Percentiles rank a stretch among this genome's conserved stretches.
Evolutionary conservation across 2,113 vertebrate species (phyloP).

Genomic region (Burhinus bistriatus): DNA sequence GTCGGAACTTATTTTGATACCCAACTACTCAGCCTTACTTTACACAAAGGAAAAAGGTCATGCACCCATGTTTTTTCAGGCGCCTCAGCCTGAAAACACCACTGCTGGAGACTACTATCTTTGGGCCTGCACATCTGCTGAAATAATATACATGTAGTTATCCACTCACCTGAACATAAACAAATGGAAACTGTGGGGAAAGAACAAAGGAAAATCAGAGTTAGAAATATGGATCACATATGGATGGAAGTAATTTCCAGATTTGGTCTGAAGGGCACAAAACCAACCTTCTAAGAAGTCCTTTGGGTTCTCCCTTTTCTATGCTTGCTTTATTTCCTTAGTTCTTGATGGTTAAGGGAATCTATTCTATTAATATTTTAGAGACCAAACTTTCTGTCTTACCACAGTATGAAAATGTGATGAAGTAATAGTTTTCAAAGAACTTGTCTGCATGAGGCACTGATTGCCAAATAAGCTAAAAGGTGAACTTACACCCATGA

Average conservation of each 20-base stretch:
- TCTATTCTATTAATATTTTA: neutral
- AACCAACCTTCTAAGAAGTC: neutral
- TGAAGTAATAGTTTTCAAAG: neutral
- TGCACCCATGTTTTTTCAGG: accelerated
- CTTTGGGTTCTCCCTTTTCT: neutral
- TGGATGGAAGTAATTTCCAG: neutral
- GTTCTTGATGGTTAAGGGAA: neutral
- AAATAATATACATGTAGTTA: neutral
- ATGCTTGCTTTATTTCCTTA: neutral
- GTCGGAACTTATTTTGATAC: neutral
- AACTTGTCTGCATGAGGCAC: neutral
- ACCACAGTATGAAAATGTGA: neutral
- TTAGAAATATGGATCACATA: neutral
- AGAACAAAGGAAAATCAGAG: neutral
- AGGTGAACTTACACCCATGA: neutral
- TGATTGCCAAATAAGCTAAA: neutral
- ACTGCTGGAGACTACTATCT: neutral
- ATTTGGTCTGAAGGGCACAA: neutral
- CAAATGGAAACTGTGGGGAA: slow-evolving; percentile 38
- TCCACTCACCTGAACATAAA: slow-evolving; percentile 35
- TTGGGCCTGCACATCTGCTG: neutral
- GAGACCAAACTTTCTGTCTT: neutral
- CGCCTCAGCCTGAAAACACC: neutral
- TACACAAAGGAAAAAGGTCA: neutral
- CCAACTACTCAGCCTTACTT: neutral